Evolutionary conservation across 2,113 vertebrate species (phyloP), one percentile per base, ranked within the genome.

Genomic region (Heterochromis multidens): DNA sequence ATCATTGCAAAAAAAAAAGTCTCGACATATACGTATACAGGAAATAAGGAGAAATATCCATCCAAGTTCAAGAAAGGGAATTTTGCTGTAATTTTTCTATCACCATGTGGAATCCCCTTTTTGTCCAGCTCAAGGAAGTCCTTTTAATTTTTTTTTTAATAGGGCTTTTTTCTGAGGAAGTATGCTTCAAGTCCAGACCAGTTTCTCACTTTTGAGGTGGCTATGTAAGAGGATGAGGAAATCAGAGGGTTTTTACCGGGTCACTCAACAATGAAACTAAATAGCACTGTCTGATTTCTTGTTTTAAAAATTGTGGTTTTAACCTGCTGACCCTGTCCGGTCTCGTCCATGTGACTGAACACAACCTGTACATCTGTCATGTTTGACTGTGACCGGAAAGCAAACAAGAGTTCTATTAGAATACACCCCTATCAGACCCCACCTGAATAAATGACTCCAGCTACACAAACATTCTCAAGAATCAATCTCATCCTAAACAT

Each of bases 81-180:
- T 60, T 78, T 49, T 35, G 31, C 16, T 40, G 63, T 59, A 37
- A 59, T 19, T 59, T 74, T 86, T 63, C 46, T 40, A 65, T 72
- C 16, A 23, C n/a, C 1, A 2, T 25, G 33, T 91, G 84, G 80
- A 93, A 80, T 87, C 88, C 90, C 92, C 88, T 77, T 85, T 90
- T 74, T 5, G 7, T 83, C n/a, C n/a, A 72, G 17, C 57, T 88
- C 77, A 86, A 87, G 90, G 88, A 93, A 94, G 88, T 83, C 25
- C 4, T 2, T 40, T 74, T 33, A 82, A 31, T 40, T n/a, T 52
- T 60, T 85, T 63, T 62, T 57, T 2, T 43, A 6, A 49, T 35
- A 17, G 87, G 86, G 76, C 6, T 88, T 92, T 72, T 90, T 90
- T 86, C 77, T 81, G 86, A 79, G 90, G 90, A 94, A 94, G 79